phyloP scores from a whole-genome alignment of 2,113 vertebrate genomes.

The Phoenicopterus ruber region DNA sequence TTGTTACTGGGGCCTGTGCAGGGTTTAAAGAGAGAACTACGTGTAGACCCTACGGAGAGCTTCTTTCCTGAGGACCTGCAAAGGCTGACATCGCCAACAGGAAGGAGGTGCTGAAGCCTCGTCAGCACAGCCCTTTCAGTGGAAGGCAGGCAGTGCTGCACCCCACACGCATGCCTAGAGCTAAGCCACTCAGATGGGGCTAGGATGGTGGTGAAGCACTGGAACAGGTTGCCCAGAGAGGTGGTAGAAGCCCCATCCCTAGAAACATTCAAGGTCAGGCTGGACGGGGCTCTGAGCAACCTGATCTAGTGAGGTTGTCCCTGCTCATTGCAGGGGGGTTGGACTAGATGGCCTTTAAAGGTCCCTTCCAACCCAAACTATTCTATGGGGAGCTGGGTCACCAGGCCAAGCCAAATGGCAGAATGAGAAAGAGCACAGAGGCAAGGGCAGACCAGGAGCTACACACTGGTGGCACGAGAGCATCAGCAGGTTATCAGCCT shows the following conservation, averaged over 20 bases:
- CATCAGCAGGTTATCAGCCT: background rate
- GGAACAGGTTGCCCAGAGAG: no score
- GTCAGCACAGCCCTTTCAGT: background rate
- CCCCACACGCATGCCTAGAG: background rate
- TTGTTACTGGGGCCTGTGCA: background rate
- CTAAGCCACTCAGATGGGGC: background rate
- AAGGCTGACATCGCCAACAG: background rate
- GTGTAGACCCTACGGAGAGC: background rate
- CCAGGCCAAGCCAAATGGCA: background rate
- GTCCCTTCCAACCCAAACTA: no score
- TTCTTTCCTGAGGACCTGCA: background rate
- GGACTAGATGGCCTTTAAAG: no score
- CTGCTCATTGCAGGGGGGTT: no score
- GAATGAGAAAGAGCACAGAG: background rate
- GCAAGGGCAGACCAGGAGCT: background rate
- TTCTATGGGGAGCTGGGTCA: background rate
- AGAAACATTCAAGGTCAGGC: no score
- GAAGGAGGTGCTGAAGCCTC: background rate
- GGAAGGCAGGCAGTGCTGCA: background rate
- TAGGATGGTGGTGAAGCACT: no score
- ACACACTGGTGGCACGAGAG: background rate
- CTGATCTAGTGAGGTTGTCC: no score
- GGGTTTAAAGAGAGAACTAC: background rate
- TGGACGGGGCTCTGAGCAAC: no score
- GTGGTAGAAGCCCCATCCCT: no score